Percentiles rank a stretch among this genome's conserved stretches.
These are phyloP conservation scores for Stylophora pistillata DNA, from an alignment of 64 coral and sea anemone species.

Conservation along the genomic window DNA sequence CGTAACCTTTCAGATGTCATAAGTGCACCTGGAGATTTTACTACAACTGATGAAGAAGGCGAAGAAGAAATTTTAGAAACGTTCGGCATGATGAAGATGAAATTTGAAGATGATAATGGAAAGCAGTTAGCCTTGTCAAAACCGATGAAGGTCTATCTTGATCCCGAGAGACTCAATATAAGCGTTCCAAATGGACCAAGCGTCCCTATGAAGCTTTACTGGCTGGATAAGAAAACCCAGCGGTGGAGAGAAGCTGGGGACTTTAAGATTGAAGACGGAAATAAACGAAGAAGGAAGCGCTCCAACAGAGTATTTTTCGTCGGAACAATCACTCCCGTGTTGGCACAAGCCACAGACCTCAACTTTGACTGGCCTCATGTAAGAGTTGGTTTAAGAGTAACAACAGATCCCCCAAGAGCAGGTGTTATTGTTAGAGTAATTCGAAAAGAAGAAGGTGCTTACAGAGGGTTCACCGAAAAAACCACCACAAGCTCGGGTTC, in stretches of 20 bases:
- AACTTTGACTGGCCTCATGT: not conserved
- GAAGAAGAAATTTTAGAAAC: not conserved
- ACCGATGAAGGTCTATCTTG: not conserved
- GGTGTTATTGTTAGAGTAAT: not conserved
- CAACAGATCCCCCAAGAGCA: not conserved
- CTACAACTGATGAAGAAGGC: not conserved
- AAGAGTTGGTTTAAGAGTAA: not conserved
- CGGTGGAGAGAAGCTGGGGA: conserved; percentile 3
- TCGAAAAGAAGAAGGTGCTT: not conserved
- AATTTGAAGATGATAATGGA: not conserved
- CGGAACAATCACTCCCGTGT: not conserved
- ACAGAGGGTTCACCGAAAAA: not conserved
- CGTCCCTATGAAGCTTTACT: not conserved
- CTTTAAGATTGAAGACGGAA: not conserved
- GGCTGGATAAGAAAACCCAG: not conserved
- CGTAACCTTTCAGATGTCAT: not conserved
- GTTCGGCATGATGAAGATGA: not conserved
- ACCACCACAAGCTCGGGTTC: not conserved
- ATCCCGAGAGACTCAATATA: not conserved
- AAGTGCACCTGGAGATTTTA: not conserved
- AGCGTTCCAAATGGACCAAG: not conserved
- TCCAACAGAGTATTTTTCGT: not conserved
- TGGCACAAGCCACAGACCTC: not conserved
- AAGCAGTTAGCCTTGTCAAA: not conserved
- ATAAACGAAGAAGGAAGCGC: not conserved